A percentile compares a stretch with the other conserved stretches of the same genome.
phyloP scores from a whole-genome alignment of 1,140 invertebrate species.

The Eriocheir sinensis region DNA sequence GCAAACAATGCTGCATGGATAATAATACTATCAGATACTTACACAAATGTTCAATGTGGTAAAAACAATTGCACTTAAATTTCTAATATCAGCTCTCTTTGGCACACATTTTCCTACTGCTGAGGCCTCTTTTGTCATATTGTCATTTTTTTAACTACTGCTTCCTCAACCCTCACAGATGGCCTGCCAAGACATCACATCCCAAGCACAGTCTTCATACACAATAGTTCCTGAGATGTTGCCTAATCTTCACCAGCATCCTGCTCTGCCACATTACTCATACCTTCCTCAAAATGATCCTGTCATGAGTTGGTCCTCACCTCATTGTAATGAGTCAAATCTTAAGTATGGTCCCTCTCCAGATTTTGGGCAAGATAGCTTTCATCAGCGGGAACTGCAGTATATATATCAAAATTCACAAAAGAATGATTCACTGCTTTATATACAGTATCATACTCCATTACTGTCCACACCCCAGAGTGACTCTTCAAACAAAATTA shows the following conservation, averaged over 20 bases:
- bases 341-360: background rate
- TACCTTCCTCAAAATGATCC: slow-evolving; percentile 7
- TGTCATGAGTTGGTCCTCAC: background rate
- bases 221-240: slow-evolving; percentile 6
- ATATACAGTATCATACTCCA: background rate
- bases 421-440: background rate
- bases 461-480: background rate
- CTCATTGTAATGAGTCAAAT: background rate
- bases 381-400: slow-evolving; percentile 30
- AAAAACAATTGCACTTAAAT: no score
- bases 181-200: slow-evolving; percentile 19
- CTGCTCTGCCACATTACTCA: slow-evolving; percentile 3
- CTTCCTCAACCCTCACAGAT: slow-evolving; percentile 12
- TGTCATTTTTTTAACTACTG: no score
- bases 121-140: background rate
- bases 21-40: no score
- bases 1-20: no score
- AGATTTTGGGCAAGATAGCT: background rate
- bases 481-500: background rate
- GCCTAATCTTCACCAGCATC: slow-evolving; percentile 8
- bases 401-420: background rate
- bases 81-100: no score
- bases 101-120: no score
- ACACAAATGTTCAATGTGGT: no score
- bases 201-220: slow-evolving; percentile 6